Base-by-base conservation (phyloP, 2,888 invertebrate genomes). In the Pelosia muscerda region DNA sequence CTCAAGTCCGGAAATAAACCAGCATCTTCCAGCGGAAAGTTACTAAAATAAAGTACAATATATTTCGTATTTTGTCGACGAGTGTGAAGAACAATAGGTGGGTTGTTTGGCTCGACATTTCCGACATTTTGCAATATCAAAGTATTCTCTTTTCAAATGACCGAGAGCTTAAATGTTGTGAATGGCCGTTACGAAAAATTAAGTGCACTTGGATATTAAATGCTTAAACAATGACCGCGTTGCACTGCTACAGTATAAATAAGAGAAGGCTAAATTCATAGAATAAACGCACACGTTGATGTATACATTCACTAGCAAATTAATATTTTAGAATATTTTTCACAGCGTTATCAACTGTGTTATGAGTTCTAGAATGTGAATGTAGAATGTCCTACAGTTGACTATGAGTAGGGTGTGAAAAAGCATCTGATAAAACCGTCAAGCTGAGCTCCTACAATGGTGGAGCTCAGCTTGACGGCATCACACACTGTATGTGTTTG, bases 71-170 rank as follows among this genome's bases (percentile, higher is more conserved):
- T 65, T 63, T 54, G 42, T 42, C 19, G 6, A 26, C 54, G 31
- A 69, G 38, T 57, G 49, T 53, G 59, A 71, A 69, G 22, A 64
- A 77, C 73, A 78, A 68, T 31, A 5, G 59, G 15, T 53, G 28
- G 42, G 23, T 38, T 10, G 54, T 49, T 49, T 8, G 34, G n/a
- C 11, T 26, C 25, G 8, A 65, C 63, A 31, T 71, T 73, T 73
- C 69, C 73, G 65, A 56, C 66, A 63, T 68, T 65, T 63, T 54
- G 58, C 63, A 38, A 63, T 63, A 53, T 63, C 26, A 56, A 63
- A 73, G 53, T 54, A 60, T 64, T 67, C 26, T 61, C 61, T 66
- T 71, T 76, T 73, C 67, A 23, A 68, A 65, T 60, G 23, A 53
- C 49, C 49, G 56, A 56, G 26, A 64, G 56, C 31, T 49, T 65